A percentile compares a stretch with the other conserved stretches of the same genome.
Conservation (phyloP, 1,140 invertebrate genomes). For the Nebria ingens region DNA sequence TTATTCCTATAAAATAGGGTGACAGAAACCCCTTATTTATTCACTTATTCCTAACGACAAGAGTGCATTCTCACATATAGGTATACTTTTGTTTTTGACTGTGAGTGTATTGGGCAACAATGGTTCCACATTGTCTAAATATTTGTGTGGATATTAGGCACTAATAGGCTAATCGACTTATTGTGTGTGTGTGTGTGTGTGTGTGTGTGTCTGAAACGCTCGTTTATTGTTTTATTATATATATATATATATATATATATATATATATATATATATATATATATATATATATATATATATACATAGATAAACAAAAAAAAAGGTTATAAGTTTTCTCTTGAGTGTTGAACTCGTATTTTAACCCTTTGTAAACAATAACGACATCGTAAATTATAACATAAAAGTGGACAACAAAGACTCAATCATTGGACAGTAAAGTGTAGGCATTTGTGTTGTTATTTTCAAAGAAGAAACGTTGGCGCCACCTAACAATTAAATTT, state of each 20-base stretch:
- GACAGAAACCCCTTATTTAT: too few relatives aligned
- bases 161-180: not conserved
- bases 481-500: too few relatives aligned
- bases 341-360: not conserved
- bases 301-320: not conserved
- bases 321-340: not conserved
- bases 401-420: not conserved
- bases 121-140: not conserved
- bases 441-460: not conserved
- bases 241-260: conserved; percentile 6
- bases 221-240: not conserved
- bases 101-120: not conserved
- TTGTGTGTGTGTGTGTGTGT: not conserved
- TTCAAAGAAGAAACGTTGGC: not conserved
- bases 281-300: conserved; percentile 9
- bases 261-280: conserved; percentile 5
- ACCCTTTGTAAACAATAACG: not conserved
- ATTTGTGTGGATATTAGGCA: not conserved
- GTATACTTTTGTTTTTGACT: not conserved
- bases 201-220: not conserved
- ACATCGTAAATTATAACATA: not conserved
- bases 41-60: too few relatives aligned
- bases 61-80: not conserved
- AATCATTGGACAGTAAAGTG: not conserved
- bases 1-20: too few relatives aligned